These are phyloP conservation scores for Drosophila oshimai DNA, from an alignment of 1,140 invertebrate genomes.

Conservation along the genomic window DNA sequence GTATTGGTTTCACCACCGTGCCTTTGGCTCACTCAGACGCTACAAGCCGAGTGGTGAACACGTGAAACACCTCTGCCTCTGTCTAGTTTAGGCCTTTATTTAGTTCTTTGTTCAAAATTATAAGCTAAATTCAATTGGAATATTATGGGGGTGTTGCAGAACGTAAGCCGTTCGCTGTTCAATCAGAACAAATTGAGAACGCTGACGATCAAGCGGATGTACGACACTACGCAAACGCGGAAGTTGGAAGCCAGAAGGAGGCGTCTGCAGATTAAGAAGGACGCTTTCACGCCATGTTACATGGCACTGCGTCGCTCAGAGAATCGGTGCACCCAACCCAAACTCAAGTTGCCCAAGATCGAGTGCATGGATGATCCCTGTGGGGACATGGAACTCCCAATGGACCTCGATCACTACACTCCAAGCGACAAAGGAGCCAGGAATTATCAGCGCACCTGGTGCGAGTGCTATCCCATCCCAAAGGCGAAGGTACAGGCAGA, in stretches of 20 bases:
- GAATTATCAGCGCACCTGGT: constrained; percentile 37
- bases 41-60: background rate
- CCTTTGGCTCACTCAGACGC: background rate
- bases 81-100: background rate
- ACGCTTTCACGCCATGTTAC: background rate
- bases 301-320: constrained; percentile 1
- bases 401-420: constrained; percentile 16
- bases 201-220: background rate
- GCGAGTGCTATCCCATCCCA: background rate
- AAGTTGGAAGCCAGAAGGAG: background rate
- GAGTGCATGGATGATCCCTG: constrained; percentile 20
- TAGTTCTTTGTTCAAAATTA: constrained; percentile 11
- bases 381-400: background rate
- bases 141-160: background rate
- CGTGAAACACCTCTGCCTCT: background rate
- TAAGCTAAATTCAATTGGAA: background rate
- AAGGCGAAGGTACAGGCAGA: background rate
- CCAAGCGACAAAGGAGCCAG: constrained; percentile 18
- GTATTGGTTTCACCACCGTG: background rate
- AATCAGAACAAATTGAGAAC: background rate
- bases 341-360: fast-evolving
- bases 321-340: background rate
- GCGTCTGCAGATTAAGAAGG: background rate
- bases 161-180: background rate
- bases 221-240: background rate